phyloP scores from a whole-genome alignment of 2,888 invertebrate species.

The Homarus gammarus region DNA sequence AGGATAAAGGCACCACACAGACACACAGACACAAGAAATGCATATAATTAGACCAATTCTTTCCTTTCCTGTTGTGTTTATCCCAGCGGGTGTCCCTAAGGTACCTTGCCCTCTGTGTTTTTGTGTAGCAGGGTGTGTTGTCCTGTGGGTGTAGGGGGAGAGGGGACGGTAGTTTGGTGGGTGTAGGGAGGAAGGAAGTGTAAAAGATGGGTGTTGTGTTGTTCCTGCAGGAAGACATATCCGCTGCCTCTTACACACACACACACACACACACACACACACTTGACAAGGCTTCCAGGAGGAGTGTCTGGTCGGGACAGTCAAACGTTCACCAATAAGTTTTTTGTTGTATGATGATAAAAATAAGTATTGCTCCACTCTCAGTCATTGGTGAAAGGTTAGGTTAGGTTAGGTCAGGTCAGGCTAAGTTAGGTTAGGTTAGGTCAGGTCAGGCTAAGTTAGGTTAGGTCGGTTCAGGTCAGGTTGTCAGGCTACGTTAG shows the following conservation, averaged over 20 bases:
- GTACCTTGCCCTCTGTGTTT: not conserved
- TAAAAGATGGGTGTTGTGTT: too few species aligned
- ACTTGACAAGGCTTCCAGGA: not conserved
- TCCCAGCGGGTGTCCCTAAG: not conserved
- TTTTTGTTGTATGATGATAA: not conserved
- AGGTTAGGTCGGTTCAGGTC: not conserved
- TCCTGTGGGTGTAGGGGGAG: not conserved
- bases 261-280: too few species aligned
- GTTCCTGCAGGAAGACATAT: too few species aligned
- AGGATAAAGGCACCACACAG: not conserved
- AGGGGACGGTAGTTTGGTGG: too few species aligned
- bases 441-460: not conserved
- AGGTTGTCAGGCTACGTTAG: too few species aligned
- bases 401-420: not conserved
- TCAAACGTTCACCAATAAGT: not conserved
- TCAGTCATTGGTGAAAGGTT: not conserved
- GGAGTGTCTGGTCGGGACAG: too few species aligned
- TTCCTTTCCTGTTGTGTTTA: not conserved
- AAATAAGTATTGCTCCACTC: not conserved
- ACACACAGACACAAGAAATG: not conserved
- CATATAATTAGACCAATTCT: conserved; percentile 1
- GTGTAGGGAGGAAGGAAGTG: not conserved
- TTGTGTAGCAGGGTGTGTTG: not conserved
- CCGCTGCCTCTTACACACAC: too few species aligned
- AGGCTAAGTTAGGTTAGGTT: not conserved